Evolutionary conservation across 2,797 vertebrate genomes (phyloP).

Genomic region (Lemur catta): DNA sequence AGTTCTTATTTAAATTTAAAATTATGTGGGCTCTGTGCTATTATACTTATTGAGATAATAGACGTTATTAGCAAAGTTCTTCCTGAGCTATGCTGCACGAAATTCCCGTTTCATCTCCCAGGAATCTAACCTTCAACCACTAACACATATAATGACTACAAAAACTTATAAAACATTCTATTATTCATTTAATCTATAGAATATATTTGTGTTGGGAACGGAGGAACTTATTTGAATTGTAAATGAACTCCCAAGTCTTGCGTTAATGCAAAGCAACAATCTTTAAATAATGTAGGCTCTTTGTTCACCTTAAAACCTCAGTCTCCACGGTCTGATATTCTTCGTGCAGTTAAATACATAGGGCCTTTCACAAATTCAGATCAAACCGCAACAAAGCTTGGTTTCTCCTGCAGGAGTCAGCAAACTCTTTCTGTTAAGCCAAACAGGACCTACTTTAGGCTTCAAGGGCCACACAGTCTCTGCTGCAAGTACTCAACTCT

Average conservation of each 20-base stretch:
- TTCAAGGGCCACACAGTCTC: background rate
- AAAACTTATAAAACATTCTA: background rate
- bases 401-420: slow-evolving; percentile 19
- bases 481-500: background rate
- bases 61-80: background rate
- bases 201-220: background rate
- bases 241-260: background rate
- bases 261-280: slow-evolving; percentile 32
- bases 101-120: slow-evolving; percentile 23
- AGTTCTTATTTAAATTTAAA: slow-evolving; percentile 38
- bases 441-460: background rate
- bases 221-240: background rate
- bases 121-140: slow-evolving; percentile 19
- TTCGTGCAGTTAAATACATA: background rate
- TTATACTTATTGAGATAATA: background rate
- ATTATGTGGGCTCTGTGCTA: background rate
- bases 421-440: background rate
- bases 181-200: background rate
- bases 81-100: background rate
- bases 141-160: background rate
- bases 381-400: background rate
- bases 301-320: slow-evolving; percentile 6
- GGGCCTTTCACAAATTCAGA: background rate
- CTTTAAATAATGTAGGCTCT: background rate
- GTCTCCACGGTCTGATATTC: background rate